These are phyloP conservation scores for Diplodus sargus DNA, from an alignment of 2,797 vertebrate genomes.

Conservation along the genomic window DNA sequence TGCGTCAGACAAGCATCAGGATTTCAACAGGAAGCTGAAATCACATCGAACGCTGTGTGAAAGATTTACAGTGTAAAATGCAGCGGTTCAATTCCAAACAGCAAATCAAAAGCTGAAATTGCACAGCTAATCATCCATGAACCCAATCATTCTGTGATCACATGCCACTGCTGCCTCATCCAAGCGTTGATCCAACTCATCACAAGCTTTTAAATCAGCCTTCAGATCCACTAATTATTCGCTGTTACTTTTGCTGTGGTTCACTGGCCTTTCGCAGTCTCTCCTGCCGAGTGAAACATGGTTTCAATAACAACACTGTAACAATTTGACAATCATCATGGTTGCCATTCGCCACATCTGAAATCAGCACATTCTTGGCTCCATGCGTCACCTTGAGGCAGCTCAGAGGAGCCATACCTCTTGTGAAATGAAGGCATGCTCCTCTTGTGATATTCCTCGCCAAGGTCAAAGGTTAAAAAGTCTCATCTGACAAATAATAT, in stretches of 20 bases:
- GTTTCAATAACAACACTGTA: slow-evolving; percentile 80
- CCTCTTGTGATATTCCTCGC: slow-evolving; percentile 49
- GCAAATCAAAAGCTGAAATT: slow-evolving; percentile 40
- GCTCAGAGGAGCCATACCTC: slow-evolving; percentile 66
- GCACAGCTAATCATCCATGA: slow-evolving; percentile 25
- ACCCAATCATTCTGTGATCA: slow-evolving; percentile 51
- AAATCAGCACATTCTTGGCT: slow-evolving; percentile 78
- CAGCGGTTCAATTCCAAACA: slow-evolving; percentile 34
- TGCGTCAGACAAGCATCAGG: neutral
- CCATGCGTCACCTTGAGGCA: slow-evolving; percentile 68
- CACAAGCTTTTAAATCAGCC: slow-evolving; percentile 65
- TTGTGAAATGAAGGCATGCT: slow-evolving; percentile 63
- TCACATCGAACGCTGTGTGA: neutral
- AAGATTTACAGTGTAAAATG: slow-evolving; percentile 21
- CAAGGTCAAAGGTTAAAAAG: slow-evolving; percentile 74
- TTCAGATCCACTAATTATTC: slow-evolving; percentile 69
- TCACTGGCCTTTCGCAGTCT: slow-evolving; percentile 48
- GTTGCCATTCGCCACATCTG: slow-evolving; percentile 80
- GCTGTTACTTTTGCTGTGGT: slow-evolving; percentile 68
- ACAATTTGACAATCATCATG: slow-evolving; percentile 75
- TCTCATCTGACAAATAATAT: slow-evolving; percentile 68
- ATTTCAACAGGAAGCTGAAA: slow-evolving; percentile 30
- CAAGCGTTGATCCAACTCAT: slow-evolving; percentile 64
- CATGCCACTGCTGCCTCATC: slow-evolving; percentile 40
- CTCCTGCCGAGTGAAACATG: slow-evolving; percentile 77